Conservation (phyloP, 2,113 vertebrate species). For the Bufo bufo region DNA sequence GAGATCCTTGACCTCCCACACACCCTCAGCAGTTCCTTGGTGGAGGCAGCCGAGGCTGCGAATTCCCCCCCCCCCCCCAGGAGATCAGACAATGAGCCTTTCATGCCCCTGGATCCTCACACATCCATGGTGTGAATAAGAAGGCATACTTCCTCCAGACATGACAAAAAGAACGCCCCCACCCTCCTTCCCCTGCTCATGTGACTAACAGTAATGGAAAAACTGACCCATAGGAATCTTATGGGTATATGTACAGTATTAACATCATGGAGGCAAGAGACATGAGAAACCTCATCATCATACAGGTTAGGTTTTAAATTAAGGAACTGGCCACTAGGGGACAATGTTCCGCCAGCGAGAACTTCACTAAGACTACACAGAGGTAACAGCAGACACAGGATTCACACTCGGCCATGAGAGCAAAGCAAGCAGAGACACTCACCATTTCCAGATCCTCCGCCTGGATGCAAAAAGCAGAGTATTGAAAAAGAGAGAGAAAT, state of each 20-base stretch:
- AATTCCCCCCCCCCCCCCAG: not conserved
- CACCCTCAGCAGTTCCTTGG: conserved; percentile 3
- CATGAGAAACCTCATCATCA: not conserved
- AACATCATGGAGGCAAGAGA: not conserved
- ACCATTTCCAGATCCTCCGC: conserved; percentile 98
- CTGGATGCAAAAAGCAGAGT: conserved; percentile 71
- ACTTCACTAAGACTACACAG: not conserved
- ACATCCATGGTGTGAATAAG: not conserved
- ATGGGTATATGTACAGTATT: not conserved
- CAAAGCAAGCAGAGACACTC: conserved; percentile 70
- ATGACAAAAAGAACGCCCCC: not conserved
- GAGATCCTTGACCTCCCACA: not conserved
- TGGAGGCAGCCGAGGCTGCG: not conserved
- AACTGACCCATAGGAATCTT: not conserved
- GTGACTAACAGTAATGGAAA: conserved; percentile 29
- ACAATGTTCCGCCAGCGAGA: too few species aligned
- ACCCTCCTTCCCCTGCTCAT: not conserved
- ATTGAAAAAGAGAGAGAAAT: conserved; percentile 60
- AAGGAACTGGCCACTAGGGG: not conserved
- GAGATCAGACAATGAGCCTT: conserved; percentile 24
- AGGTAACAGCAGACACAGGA: not conserved
- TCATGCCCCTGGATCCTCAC: not conserved
- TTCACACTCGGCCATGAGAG: not conserved
- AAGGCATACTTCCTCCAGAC: conserved; percentile 36
- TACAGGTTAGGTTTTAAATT: not conserved